These are phyloP conservation scores for Triplophysa bombifrons DNA, from an alignment of 2,797 vertebrate species.

Conservation along the genomic window DNA sequence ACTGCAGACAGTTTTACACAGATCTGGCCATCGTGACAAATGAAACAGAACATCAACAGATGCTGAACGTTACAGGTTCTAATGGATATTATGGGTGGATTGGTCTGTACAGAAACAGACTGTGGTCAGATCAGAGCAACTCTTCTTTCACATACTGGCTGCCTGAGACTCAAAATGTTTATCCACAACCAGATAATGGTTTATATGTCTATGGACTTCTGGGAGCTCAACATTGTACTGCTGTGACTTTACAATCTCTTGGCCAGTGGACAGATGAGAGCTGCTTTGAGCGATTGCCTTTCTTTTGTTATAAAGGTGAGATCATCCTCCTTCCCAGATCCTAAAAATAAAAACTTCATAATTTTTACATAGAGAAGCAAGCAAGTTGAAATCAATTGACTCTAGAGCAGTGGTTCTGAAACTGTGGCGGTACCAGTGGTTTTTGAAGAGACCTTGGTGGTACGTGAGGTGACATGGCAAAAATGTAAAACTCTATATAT, in stretches of 20 bases:
- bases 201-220: neutral
- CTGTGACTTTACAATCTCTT: slow-evolving; percentile 7
- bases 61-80: neutral
- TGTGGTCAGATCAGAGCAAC: slow-evolving; percentile 60
- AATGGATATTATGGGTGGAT: slow-evolving; percentile 51
- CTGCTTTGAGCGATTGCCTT: slow-evolving; percentile 13
- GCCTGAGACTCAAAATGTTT: neutral
- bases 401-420: too few species aligned
- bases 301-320: slow-evolving; percentile 40
- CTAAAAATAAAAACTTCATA: neutral
- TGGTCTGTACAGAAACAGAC: slow-evolving; percentile 59
- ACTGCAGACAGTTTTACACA: slow-evolving; percentile 51
- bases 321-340: neutral
- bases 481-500: too few species aligned
- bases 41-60: slow-evolving; percentile 24
- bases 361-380: too few species aligned
- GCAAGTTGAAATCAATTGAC: too few species aligned
- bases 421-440: too few species aligned
- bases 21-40: slow-evolving; percentile 56
- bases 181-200: slow-evolving; percentile 42
- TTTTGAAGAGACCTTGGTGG: too few species aligned
- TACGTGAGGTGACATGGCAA: too few species aligned
- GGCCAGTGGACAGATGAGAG: slow-evolving; percentile 28
- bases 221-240: slow-evolving; percentile 33
- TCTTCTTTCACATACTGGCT: slow-evolving; percentile 57